These are phyloP conservation scores for Cephus nigrinus DNA, from an alignment of 2,888 invertebrate species.

Conservation along the genomic window DNA sequence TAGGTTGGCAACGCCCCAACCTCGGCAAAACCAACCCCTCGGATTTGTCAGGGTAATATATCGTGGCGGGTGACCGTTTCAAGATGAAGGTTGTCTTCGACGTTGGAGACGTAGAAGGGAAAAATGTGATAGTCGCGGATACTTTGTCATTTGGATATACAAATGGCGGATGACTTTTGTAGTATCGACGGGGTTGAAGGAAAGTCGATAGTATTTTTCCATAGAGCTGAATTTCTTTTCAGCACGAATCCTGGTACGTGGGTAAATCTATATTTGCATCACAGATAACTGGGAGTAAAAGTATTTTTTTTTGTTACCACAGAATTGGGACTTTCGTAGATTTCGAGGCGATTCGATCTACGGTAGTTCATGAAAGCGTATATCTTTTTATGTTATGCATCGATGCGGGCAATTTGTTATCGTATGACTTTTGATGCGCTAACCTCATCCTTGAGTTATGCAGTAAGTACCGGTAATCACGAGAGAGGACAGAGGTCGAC, in stretches of 20 bases:
- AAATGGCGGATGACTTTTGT: neutral
- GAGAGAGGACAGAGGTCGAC: neutral
- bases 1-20: constrained; percentile 55
- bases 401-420: neutral
- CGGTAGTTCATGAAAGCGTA: neutral
- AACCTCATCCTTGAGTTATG: neutral
- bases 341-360: neutral
- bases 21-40: constrained; percentile 5
- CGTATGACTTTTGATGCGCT: neutral
- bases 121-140: neutral
- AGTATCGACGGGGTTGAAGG: neutral
- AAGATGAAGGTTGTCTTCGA: neutral
- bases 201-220: neutral
- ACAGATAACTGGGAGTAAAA: neutral
- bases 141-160: neutral
- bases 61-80: neutral
- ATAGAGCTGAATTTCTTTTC: neutral
- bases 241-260: neutral
- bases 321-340: neutral
- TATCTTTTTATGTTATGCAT: neutral
- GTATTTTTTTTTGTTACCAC: neutral
- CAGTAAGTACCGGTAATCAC: neutral
- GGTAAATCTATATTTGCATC: neutral
- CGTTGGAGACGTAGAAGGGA: neutral
- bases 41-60: constrained; percentile 19